phyloP scores from a whole-genome alignment of 2,113 vertebrate genomes.

The Sinocyclocheilus maitianheensis region DNA sequence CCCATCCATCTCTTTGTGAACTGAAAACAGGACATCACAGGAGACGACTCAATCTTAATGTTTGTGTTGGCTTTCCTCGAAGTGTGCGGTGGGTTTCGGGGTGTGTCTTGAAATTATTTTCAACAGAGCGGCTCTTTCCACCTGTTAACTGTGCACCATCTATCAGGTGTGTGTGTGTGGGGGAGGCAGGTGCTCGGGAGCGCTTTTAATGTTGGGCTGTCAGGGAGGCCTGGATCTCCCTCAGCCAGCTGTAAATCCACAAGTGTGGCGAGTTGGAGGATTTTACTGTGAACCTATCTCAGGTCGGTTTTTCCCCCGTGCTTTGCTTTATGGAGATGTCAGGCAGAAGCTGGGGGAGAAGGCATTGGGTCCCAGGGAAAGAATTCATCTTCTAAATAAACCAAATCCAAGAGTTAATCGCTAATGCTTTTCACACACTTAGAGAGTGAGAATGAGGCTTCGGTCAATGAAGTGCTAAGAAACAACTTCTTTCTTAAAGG shows the following conservation, averaged over 20 bases:
- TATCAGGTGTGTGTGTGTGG: constrained; percentile 15
- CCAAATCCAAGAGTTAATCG: constrained; percentile 60
- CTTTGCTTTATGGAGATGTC: constrained; percentile 64
- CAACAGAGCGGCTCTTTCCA: background rate
- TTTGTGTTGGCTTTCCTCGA: constrained; percentile 18
- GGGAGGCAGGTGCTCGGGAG: constrained; percentile 48
- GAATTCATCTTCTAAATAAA: constrained; percentile 63
- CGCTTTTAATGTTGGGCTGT: background rate
- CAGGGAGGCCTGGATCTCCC: constrained; percentile 28
- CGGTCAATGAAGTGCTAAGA: constrained; percentile 22
- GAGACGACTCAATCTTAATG: background rate
- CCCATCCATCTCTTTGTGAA: background rate
- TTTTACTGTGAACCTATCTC: constrained; percentile 60
- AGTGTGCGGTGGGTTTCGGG: background rate
- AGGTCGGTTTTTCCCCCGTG: constrained; percentile 49
- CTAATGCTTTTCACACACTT: constrained; percentile 60
- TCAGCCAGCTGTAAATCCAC: constrained; percentile 61
- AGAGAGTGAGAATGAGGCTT: constrained; percentile 29
- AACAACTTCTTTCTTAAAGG: background rate
- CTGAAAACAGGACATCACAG: constrained; percentile 3
- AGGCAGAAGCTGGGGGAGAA: constrained; percentile 50
- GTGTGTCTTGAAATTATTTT: background rate
- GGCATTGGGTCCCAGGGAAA: constrained; percentile 54
- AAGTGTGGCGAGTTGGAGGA: constrained; percentile 62
- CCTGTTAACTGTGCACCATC: background rate